Evolutionary conservation across 37 sponge, comb jelly and placozoan species (phyloP).

Genomic region (Theonella swinhoei): DNA sequence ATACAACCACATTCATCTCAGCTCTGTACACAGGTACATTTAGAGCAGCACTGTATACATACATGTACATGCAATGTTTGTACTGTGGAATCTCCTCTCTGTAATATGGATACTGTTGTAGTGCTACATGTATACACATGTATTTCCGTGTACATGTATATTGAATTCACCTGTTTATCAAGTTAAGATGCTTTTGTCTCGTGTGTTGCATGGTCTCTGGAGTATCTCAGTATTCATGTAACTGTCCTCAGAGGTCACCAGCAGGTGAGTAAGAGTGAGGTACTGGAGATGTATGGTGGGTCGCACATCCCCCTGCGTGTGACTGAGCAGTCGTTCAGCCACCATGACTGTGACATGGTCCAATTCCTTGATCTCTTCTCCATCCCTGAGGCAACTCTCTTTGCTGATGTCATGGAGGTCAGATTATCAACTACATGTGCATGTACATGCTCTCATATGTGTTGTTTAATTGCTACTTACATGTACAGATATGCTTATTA

Average conservation of each 20-base stretch:
- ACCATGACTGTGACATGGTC: slow-evolving; percentile 34
- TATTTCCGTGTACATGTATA: background rate
- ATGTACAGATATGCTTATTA: too few species aligned
- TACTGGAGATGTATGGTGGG: slow-evolving; percentile 75
- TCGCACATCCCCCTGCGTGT: slow-evolving; percentile 80
- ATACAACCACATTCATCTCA: slow-evolving; percentile 81
- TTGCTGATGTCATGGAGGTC: slow-evolving; percentile 83
- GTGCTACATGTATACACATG: background rate
- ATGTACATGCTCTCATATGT: background rate
- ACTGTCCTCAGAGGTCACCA: slow-evolving; percentile 72
- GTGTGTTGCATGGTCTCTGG: background rate
- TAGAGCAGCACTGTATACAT: background rate
- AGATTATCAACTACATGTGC: slow-evolving; percentile 5
- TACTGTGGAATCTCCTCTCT: too few species aligned
- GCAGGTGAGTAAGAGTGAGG: slow-evolving; percentile 55
- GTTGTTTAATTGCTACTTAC: too few species aligned
- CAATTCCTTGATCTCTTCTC: slow-evolving; percentile 90
- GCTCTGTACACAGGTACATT: slow-evolving; percentile 87
- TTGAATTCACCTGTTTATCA: too few species aligned
- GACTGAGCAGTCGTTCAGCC: slow-evolving; percentile 40
- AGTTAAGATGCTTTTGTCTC: too few species aligned
- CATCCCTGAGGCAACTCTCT: slow-evolving; percentile 76
- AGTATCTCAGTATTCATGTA: too few species aligned
- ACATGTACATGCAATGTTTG: background rate
- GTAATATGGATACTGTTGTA: background rate